Conservation (phyloP, 2,888 invertebrate species). For the Blera fallax region DNA sequence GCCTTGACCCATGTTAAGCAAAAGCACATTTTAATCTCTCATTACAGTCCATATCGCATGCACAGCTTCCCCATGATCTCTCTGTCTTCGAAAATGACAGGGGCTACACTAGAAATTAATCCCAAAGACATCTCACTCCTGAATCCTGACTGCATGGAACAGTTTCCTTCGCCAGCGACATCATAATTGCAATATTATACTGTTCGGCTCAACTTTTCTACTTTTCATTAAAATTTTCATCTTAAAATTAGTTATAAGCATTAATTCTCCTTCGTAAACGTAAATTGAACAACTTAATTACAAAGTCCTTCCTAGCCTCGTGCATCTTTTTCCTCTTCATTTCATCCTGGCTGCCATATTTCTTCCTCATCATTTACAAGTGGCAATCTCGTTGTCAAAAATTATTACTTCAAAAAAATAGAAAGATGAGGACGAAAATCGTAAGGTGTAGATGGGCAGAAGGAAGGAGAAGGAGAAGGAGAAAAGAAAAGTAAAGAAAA, state of each 20-base stretch:
- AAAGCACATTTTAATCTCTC: background rate
- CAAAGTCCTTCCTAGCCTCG: background rate
- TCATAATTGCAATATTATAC: background rate
- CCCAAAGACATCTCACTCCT: no score
- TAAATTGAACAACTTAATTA: conserved; percentile 44
- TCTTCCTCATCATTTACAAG: conserved; percentile 43
- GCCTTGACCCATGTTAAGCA: no score
- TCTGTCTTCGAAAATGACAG: no score
- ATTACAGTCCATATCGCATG: background rate
- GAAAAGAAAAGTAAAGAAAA: background rate
- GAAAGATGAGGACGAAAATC: background rate
- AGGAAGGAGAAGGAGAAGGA: background rate
- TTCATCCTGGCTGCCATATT: conserved; percentile 10
- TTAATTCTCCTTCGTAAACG: conserved; percentile 7
- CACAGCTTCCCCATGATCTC: no score
- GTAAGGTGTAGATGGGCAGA: background rate
- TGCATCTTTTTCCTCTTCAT: conserved; percentile 1
- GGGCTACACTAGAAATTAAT: no score
- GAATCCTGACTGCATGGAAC: background rate
- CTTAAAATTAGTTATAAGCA: background rate
- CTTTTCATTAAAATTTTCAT: background rate
- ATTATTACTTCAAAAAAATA: conserved; percentile 29
- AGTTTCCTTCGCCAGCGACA: conserved; percentile 6
- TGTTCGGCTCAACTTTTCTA: background rate
- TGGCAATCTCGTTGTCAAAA: conserved; percentile 33